These are phyloP conservation scores for Drosophila cyrtoloma DNA, from an alignment of 2,888 invertebrate genomes.

Conservation along the genomic window DNA sequence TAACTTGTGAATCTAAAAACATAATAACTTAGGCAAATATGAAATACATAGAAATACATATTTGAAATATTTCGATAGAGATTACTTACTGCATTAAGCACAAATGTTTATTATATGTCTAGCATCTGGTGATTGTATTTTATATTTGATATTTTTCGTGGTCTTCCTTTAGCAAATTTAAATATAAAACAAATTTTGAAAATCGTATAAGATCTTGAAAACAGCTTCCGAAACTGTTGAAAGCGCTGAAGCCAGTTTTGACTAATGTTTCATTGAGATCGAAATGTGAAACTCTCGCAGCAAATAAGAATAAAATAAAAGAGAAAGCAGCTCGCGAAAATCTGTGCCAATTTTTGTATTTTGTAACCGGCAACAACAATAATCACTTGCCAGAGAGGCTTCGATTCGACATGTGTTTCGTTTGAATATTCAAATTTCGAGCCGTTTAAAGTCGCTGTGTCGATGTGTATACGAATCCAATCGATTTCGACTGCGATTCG, in stretches of 20 bases:
- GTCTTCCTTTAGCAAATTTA: background rate
- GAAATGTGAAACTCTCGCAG: background rate
- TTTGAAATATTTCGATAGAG: too few species aligned
- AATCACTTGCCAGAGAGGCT: background rate
- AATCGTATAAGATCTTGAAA: background rate
- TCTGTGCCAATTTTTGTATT: background rate
- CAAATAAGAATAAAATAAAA: background rate
- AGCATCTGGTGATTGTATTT: background rate
- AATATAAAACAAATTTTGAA: background rate
- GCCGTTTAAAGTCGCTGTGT: constrained; percentile 36
- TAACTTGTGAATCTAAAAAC: background rate
- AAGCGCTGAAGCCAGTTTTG: background rate
- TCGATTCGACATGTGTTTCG: background rate
- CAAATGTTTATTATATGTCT: background rate
- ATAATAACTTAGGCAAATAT: background rate
- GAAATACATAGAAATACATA: too few species aligned
- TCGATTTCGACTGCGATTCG: constrained; percentile 56
- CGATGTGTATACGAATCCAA: constrained; percentile 41
- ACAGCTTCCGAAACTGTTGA: background rate
- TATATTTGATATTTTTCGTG: background rate
- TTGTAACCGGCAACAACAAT: background rate
- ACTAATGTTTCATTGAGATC: background rate
- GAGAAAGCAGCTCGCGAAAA: background rate
- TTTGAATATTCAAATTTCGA: constrained; percentile 44
- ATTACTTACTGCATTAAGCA: background rate